Base-by-base conservation (phyloP, 2,113 vertebrate genomes). In the Notarius quadriscutis region DNA sequence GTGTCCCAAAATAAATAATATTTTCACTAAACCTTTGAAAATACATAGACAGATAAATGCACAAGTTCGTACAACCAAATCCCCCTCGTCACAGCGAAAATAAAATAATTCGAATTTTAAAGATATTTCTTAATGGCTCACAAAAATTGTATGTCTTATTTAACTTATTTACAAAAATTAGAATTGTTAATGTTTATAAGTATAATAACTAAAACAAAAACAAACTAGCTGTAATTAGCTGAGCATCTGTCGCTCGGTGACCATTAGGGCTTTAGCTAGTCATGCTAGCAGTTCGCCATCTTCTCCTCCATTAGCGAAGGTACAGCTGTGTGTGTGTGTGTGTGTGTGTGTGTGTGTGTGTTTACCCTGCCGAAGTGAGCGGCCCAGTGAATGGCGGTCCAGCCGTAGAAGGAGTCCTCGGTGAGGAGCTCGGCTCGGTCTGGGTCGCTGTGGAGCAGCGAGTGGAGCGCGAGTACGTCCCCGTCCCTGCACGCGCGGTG, bases 371-470 rank as follows among this genome's bases (percentile, higher is more conserved):
- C 98, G 89, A 99, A 99, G 92, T 99, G 97, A 86, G 98, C 97
- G 90, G 97, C 97, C 97, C 98, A 99, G 90, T 99, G 98, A 90
- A 99, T 95, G 14, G 98, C 97, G 60, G 97, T 98, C 98, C 98
- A 99, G 88, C 98, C 98, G 91, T 99, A 99, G 92, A 98, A 98
- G 83, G 97, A 97, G 93, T 99, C 98, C 93, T 99, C 98, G 67
- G 95, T 95, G 4, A 94, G 84, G 83, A 98, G 92, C 89, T 96
- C 96, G 57, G 93, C 94, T 92, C 91, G 94, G 91, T 87, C 91
- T 84, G 95, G 85, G 93, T 91, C 81, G 92, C 94, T 89, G 91
- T 95, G 96, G 30, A 99, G 95, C 55, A 98, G 94, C 63, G 96
- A 92, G 91, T 96, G 96, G 88, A 99, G 91, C 69, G 96, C 94